phyloP scores from a whole-genome alignment of 2,797 vertebrate genomes.

The Manis pentadactyla region DNA sequence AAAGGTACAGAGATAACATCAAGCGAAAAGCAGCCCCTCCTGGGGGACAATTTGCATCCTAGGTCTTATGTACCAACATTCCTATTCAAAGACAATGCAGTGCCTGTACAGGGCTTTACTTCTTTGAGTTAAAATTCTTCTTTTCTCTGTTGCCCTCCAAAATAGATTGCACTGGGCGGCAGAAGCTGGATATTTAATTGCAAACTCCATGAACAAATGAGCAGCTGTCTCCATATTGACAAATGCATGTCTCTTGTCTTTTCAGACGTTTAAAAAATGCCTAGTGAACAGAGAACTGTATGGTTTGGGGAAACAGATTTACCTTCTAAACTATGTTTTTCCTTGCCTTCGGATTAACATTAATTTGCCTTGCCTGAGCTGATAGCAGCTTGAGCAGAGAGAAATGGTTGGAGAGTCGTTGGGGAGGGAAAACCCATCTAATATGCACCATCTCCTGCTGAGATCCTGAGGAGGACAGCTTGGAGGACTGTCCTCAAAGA shows the following conservation, averaged over 20 bases:
- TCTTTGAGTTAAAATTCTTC: conserved; percentile 55
- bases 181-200: conserved; percentile 50
- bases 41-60: conserved; percentile 47
- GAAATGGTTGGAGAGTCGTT: neutral
- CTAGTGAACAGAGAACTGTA: conserved; percentile 34
- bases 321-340: conserved; percentile 69
- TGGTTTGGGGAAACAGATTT: conserved; percentile 64
- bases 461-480: neutral
- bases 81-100: conserved; percentile 8
- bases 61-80: conserved; percentile 25
- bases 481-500: neutral
- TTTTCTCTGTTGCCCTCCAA: conserved; percentile 46
- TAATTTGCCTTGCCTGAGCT: conserved; percentile 36
- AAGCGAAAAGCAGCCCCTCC: conserved; percentile 17
- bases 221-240: conserved; percentile 63
- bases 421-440: neutral
- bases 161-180: conserved; percentile 26
- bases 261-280: conserved; percentile 37
- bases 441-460: neutral
- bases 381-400: neutral
- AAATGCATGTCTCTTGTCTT: conserved; percentile 61
- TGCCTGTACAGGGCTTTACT: neutral
- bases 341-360: conserved; percentile 63
- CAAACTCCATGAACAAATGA: conserved; percentile 55
- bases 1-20: conserved; percentile 49